phyloP scores from a whole-genome alignment of 2,113 vertebrate species.

The Electrona antarctica region DNA sequence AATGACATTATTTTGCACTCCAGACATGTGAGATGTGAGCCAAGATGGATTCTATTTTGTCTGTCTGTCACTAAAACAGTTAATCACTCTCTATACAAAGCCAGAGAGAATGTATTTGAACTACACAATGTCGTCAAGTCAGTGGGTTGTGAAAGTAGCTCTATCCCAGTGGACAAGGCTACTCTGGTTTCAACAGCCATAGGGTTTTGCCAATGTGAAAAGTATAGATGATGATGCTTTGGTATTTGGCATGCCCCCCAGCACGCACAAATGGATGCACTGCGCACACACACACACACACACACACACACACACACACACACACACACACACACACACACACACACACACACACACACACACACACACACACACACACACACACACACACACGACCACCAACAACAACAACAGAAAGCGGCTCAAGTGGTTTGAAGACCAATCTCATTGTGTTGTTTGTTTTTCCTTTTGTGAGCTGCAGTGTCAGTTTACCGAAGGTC shows the following conservation, averaged over 20 bases:
- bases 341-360: slow-evolving; percentile 43
- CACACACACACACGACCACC: not conserved
- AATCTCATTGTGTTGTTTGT: slow-evolving; percentile 48
- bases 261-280: too few relatives aligned
- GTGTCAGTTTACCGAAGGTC: slow-evolving; percentile 47
- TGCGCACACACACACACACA: slow-evolving; percentile 38
- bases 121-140: slow-evolving; percentile 5
- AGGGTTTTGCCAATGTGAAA: slow-evolving; percentile 14
- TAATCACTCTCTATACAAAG: slow-evolving; percentile 9
- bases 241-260: not conserved
- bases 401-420: slow-evolving; percentile 2
- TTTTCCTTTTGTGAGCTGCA: slow-evolving; percentile 39
- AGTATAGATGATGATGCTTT: slow-evolving; percentile 1
- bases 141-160: slow-evolving; percentile 17
- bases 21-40: slow-evolving; percentile 13
- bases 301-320: not conserved
- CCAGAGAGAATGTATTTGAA: slow-evolving; percentile 15
- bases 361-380: not conserved
- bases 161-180: slow-evolving; percentile 15
- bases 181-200: not conserved
- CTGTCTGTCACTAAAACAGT: slow-evolving; percentile 15
- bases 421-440: slow-evolving; percentile 35
- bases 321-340: not conserved
- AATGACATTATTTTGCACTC: not conserved
- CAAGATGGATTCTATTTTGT: slow-evolving; percentile 13